Base-by-base conservation (phyloP, 2,797 vertebrate genomes). In the Buceros bicornis region DNA sequence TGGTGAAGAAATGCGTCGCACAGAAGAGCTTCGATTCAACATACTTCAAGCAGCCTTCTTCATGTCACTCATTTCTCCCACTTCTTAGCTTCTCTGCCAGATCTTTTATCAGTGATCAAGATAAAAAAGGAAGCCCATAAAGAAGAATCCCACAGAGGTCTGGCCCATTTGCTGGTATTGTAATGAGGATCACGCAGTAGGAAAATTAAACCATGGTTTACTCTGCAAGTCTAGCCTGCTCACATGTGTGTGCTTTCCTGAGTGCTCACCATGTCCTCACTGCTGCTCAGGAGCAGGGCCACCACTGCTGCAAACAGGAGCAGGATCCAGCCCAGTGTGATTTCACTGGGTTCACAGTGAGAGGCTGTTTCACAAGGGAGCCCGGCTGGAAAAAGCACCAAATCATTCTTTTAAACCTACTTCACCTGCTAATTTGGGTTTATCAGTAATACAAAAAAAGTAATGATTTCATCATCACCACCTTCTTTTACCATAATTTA, bases 381-480 rank as follows among this genome's bases (percentile, higher is more conserved):
- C 5, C 2, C 48, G 91, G 33, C 33, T 3, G 4, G 20, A 26
- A 80, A 66, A 4, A 67, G 29, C 21, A 51, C 16, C 33, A 47
- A 54, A 54, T 54, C 53, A 51, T 7, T 42, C 60, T 67, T 48
- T 66, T 31, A 77, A 28, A 43, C 16, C 20, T 16, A 20, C 33
- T 71, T 87, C n/a, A 42, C 25, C 57, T 53, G 37, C 48, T 89
- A 85, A 70, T 91, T 89, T 65, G 77, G 43, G 19, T 7, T 61
- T 67, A 85, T 35, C 35, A 28, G 21, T 35, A 71, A 43, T 1
- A 53, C 8, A 26, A 42, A 62, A 28, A 58, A 20, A 37, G 31
- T 14, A 0, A 66, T 73, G 10, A 61, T 81, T 94, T 60, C 21
- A 13, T 86, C 60, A 45, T 78, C 71, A n/a, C 24, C 26, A 85